These are phyloP conservation scores for Pseudolaguvia tuberculata DNA, from an alignment of 2,113 vertebrate species.

Conservation along the genomic window DNA sequence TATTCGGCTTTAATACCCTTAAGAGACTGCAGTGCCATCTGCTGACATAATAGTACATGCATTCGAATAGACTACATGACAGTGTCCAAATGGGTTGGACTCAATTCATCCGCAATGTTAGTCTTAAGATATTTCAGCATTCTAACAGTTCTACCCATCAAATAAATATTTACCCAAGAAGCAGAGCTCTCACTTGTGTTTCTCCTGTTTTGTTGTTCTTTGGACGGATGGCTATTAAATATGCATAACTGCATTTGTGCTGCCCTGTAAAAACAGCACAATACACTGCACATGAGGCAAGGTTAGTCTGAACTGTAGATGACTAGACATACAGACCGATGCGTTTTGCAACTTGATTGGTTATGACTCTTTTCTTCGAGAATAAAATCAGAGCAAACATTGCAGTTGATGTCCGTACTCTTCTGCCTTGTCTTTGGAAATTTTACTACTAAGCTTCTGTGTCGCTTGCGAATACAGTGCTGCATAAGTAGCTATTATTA, in stretches of 20 bases:
- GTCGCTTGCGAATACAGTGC: background rate
- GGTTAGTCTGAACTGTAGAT: background rate
- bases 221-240: background rate
- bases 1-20: constrained; percentile 1
- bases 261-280: background rate
- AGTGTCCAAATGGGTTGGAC: background rate
- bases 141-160: background rate
- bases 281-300: background rate
- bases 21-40: constrained; percentile 28
- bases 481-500: constrained; percentile 22
- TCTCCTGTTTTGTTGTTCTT: background rate
- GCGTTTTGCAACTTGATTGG: background rate
- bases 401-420: background rate
- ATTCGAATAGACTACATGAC: background rate
- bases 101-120: background rate
- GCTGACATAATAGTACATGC: constrained; percentile 10
- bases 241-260: background rate
- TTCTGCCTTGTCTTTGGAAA: background rate
- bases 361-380: background rate
- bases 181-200: background rate
- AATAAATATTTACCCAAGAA: background rate
- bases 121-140: background rate
- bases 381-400: background rate
- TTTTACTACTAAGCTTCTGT: background rate
- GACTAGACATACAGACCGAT: background rate